Base-by-base conservation (phyloP, 2,888 invertebrate genomes). In the Eristalis tenax region DNA sequence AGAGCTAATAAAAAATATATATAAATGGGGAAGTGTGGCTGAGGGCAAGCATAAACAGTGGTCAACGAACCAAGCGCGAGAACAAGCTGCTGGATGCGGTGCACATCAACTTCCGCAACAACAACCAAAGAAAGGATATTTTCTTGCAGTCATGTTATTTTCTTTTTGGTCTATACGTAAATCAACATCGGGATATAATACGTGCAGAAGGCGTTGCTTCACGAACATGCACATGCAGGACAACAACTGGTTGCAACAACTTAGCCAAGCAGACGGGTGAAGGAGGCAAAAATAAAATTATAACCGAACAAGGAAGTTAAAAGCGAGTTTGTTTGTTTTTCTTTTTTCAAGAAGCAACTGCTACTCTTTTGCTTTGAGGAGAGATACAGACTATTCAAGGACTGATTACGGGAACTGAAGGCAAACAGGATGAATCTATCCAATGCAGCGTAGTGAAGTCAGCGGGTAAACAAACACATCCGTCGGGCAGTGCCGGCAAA, bases 221-320 rank as follows among this genome's bases (percentile, higher is more conserved):
- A 82, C 35, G 32, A 81, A 69, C 32, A 75, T 78, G 66, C 61
- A 65, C 78, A 68, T 57, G 32, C 59, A 78, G 56, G 79, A 71
- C 56, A 71, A 71, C 75, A 83, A 64, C 69, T 68, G 22, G 35
- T 61, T 50, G 28, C 15, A 61, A 22, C 28, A 35, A 64, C 40
- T 38, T 57, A 59, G 71, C 68, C 50, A 76, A 71, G 26, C 43
- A 71, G 35, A 64, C 61, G 66, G 22, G 23, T 63, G 56, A 63
- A 83, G 4, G 56, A 61, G 35, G 50, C 76, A 61, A 75, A 65
- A 70, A 71, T 40, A 66, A 22, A 70, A 68, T 61, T 35, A 38
- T 65, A 75, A 66, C 59, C 61, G 11, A 82, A 86, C 77, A 86
- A 85, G 83, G 83, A 87, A 87, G 86, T 56, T 63, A 63, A 75